Base-by-base conservation (phyloP, 2,888 invertebrate genomes). In the Cerceris rybyensis region DNA sequence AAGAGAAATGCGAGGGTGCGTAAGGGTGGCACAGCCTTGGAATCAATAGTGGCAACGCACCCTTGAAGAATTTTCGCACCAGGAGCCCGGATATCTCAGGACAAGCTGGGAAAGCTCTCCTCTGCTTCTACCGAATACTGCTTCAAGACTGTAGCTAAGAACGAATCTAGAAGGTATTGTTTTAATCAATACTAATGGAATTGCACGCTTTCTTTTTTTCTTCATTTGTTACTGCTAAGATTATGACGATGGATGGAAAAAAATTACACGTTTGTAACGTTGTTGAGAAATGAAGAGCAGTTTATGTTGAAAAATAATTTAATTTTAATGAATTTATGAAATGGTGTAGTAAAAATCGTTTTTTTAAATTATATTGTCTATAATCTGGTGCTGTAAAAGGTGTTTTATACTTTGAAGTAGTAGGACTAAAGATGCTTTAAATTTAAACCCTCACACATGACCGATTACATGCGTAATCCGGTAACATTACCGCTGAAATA, bases 1-100 rank as follows among this genome's bases (percentile, higher is more conserved):
- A 63, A 81, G 82, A 84, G 83, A 78, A 83, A 83, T 81, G 84
- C 84, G 88, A 83, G 85, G 85, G 84, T 85, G 87, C 87, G 88
- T 86, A 83, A 84, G 85, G 83, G 86, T 74, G 81, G 84, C 84
- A 80, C 82, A 85, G 86, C 77, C 86, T 84, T 83, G 85, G 88
- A 90, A 90, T 90, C 90, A 89, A 90, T 90, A 90, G 87, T 86
- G 79, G 85, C 88, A 80, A 87, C 87, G 86, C 85, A 87, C 87
- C 89, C 88, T 88, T 85, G 87, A 80, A 81, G 84, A 88, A 87
- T 88, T 89, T 89, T 88, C 88, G 87, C 88, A 85, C 83, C 83
- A 83, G 75, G 73, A 83, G 79, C 72, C 79, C 77, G 78, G 78
- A 79, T 81, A 76, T 81, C 81, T 80, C 78, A 80, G 82, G 75